Evolutionary conservation across 2,888 invertebrate species (phyloP), one percentile per base, ranked within the genome.

Genomic region (Nemotelus pantherinus): DNA sequence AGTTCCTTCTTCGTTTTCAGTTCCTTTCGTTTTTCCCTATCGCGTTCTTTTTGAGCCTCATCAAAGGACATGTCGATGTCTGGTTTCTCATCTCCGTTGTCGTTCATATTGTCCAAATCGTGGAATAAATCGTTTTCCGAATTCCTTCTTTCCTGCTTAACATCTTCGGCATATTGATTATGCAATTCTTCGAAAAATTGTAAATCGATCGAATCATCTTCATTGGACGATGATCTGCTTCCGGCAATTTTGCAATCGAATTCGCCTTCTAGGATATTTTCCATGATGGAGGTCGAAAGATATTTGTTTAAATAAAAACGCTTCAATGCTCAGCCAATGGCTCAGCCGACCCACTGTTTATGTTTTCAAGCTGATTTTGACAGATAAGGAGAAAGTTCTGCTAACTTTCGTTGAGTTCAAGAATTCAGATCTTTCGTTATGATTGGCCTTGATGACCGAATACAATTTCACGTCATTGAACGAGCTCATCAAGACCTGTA

Each of bases 1-100:
- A 96, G 85, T 86, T 96, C 96, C 80, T 92, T 93, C 87, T 93
- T 94, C 83, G 91, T 92, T 86, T 92, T 93, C 75, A 90, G 90
- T 83, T 93, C 94, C 83, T 92, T 92, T 83, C 91, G 91, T 79
- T 89, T 89, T 78, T 90, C 60, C 65, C 75, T 63, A 6, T 80
- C 80, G 6, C 77, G 58, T 5, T 80, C 78, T 44, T 50, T 77
- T 57, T 80, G 80, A 25, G 65, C 50, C 44, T 77, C 64, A 25
- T 67, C 60, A n/a, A 65, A 48, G 6, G 50, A 65, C 45, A 64
- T 39, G 44, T 67, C 65, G 2, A 9, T 6, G 7, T 64, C 76
- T 9, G 3, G 39, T 45, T 65, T 67, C 2, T 65, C 67, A n/a
- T 55, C 55, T 4, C 2, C 4, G 39, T 53, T 50, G n/a, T 76